Percentiles rank a stretch among this genome's conserved stretches.
Evolutionary conservation across 2,888 invertebrate genomes (phyloP).

Genomic region (Nasonia oneida): DNA sequence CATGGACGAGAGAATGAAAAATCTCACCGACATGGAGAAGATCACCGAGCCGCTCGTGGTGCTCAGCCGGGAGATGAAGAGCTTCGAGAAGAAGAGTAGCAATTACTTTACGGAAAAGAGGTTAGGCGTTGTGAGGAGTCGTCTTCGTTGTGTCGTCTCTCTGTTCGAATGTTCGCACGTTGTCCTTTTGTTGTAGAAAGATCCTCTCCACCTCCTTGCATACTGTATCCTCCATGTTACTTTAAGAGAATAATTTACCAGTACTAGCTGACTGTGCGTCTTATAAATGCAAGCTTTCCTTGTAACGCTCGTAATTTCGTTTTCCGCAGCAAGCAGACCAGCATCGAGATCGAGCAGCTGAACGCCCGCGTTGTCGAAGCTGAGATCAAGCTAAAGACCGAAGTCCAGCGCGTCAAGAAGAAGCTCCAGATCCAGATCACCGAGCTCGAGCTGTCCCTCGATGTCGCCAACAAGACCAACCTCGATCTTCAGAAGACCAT

Average conservation of each 20-base stretch:
- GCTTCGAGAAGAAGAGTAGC: conserved; percentile 83
- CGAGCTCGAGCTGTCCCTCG: conserved; percentile 97
- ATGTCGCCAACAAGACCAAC: conserved; percentile 99
- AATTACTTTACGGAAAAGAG: conserved; percentile 84
- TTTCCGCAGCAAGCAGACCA: conserved; percentile 92
- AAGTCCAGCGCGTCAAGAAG: conserved; percentile 98
- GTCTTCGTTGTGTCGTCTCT: not conserved
- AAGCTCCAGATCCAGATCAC: conserved; percentile 99
- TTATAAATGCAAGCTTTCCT: not conserved
- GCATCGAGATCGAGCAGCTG: conserved; percentile 98
- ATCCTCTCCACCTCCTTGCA: not conserved
- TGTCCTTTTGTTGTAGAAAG: not conserved
- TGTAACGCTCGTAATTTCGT: not conserved
- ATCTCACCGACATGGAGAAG: conserved; percentile 81
- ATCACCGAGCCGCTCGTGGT: conserved; percentile 82
- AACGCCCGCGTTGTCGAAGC: conserved; percentile 97
- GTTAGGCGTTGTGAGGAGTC: conserved; percentile 82
- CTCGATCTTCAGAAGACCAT: conserved; percentile 98
- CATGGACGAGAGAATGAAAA: conserved; percentile 78
- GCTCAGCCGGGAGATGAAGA: conserved; percentile 83
- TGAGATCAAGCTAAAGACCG: conserved; percentile 96
- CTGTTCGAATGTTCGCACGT: not conserved
- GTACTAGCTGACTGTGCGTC: not conserved
- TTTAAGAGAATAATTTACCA: no score
- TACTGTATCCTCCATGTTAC: not conserved